Conservation (phyloP, 2,888 invertebrate genomes). For the Diabrotica balteata region DNA sequence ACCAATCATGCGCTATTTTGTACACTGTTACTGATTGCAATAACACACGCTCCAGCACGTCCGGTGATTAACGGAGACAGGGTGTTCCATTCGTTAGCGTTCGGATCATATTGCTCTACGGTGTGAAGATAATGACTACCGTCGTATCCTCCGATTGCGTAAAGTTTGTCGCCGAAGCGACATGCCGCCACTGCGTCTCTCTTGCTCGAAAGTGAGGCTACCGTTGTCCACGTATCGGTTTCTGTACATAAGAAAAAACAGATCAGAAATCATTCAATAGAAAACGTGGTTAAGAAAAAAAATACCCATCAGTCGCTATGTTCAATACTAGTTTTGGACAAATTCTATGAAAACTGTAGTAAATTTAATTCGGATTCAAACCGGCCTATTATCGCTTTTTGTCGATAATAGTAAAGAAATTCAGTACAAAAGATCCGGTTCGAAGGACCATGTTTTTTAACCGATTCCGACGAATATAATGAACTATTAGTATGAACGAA, state of each 20-base stretch:
- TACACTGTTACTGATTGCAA: constrained; percentile 62
- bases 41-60: constrained; percentile 88
- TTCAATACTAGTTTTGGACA: no score
- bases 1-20: constrained; percentile 30
- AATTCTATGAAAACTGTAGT: no score
- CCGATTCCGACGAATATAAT: no score
- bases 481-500: no score
- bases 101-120: constrained; percentile 90
- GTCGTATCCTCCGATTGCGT: constrained; percentile 91
- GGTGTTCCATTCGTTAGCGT: constrained; percentile 79
- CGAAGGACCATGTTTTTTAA: no score
- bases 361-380: no score
- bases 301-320: no score
- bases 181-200: constrained; percentile 91
- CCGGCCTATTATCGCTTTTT: no score
- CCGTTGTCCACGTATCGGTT: constrained; percentile 86
- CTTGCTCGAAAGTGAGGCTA: constrained; percentile 82
- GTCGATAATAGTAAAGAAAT: no score
- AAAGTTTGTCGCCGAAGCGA: constrained; percentile 80
- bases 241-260: constrained; percentile 52
- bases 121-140: constrained; percentile 86
- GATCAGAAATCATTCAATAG: no score
- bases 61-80: constrained; percentile 82
- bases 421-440: no score
- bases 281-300: no score